Conservation (phyloP, 1,140 invertebrate species). For the Agraylea sexmaculata region DNA sequence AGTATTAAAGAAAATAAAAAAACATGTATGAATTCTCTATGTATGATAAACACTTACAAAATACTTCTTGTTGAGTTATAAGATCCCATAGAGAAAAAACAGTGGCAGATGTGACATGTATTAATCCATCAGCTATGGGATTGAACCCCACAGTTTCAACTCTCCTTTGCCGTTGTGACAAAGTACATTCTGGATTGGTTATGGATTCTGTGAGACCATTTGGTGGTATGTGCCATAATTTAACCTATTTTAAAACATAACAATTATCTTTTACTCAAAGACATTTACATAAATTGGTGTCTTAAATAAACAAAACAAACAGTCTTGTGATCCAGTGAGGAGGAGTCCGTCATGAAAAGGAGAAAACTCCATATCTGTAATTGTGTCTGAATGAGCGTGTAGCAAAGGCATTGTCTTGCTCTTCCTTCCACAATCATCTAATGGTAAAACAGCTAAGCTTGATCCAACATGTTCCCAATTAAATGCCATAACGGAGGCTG, state of each 20-base stretch:
- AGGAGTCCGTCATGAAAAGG: constrained; percentile 88
- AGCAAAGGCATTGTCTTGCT: constrained; percentile 73
- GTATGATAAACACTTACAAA: constrained; percentile 42
- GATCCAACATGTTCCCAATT: constrained; percentile 81
- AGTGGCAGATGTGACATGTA: constrained; percentile 70
- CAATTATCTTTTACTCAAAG: constrained; percentile 2
- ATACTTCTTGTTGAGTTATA: constrained; percentile 65
- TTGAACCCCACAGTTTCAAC: constrained; percentile 81
- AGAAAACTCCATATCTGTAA: constrained; percentile 91
- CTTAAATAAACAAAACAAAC: constrained; percentile 47
- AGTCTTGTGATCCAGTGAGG: constrained; percentile 84
- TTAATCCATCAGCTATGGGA: constrained; percentile 70
- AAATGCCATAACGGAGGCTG: constrained; percentile 85
- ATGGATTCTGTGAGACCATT: constrained; percentile 66
- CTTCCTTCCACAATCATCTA: constrained; percentile 77
- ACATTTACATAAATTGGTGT: constrained; percentile 6
- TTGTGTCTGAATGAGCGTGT: constrained; percentile 76
- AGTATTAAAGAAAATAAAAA: background rate
- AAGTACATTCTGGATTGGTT: constrained; percentile 64
- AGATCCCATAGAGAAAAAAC: constrained; percentile 82
- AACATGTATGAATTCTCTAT: background rate
- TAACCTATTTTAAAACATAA: constrained; percentile 45
- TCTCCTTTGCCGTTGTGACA: constrained; percentile 67
- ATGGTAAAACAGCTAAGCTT: constrained; percentile 71
- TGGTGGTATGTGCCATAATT: constrained; percentile 77